Percentiles rank a stretch among this genome's conserved stretches.
Conservation (phyloP, 2,888 invertebrate species). For the Apodemia zela region DNA sequence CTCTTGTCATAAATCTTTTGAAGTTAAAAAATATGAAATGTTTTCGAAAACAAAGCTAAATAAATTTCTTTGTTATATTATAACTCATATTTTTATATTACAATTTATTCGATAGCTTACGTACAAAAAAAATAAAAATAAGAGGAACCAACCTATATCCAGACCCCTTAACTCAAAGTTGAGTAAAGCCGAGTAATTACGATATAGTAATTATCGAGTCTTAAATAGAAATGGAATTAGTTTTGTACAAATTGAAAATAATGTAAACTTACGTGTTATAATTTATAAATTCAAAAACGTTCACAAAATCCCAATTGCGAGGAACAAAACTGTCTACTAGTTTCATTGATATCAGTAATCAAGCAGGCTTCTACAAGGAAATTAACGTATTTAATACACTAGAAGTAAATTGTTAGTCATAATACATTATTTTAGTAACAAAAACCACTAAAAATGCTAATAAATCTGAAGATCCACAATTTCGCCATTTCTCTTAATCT, state of each 20-base stretch:
- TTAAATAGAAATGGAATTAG: neutral
- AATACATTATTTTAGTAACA: constrained; percentile 49
- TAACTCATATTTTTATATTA: no score
- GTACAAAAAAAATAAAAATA: no score
- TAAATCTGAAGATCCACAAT: constrained; percentile 61
- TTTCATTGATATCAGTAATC: constrained; percentile 44
- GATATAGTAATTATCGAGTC: neutral
- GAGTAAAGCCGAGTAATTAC: no score
- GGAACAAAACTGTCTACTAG: constrained; percentile 48
- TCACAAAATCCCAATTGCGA: constrained; percentile 46
- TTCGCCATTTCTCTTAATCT: constrained; percentile 71
- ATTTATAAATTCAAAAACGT: constrained; percentile 43
- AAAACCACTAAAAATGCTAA: constrained; percentile 47
- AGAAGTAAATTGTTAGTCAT: constrained; percentile 34
- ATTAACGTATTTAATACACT: constrained; percentile 9
- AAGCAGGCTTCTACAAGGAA: constrained; percentile 39
- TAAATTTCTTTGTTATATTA: no score
- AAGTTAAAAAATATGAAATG: no score
- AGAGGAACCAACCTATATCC: no score
- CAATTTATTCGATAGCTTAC: no score
- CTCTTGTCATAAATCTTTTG: no score
- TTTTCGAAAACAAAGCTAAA: no score
- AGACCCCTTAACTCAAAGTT: no score
- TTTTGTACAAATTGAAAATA: neutral
- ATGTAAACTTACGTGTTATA: constrained; percentile 42